Evolutionary conservation across 2,113 vertebrate genomes (phyloP), one percentile per base, ranked within the genome.

Genomic region (Columba janthina): DNA sequence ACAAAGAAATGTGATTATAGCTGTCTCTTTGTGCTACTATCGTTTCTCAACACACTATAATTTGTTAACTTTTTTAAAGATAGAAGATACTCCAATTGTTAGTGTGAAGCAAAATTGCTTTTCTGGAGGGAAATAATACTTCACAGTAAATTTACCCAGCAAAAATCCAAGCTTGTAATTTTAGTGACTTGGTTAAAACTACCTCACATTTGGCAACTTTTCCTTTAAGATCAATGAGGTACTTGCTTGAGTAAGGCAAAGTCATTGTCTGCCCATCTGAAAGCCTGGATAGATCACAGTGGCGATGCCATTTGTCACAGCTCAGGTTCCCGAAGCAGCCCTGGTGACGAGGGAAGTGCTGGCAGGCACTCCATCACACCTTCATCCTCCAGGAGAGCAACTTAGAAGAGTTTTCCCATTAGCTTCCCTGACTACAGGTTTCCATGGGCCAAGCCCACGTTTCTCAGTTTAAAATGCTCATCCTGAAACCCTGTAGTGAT

Each of bases 1-100:
- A 88, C 0, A 6, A 88, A 82, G 90, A 90, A 93, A 93, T 89
- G 92, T 92, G 92, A 96, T 95, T 92, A 95, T 71, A 92, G 83
- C 88, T 31, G 79, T 81, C 92, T 88, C 90, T 95, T 82, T 73
- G 88, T 92, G 83, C 83, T 81, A 24, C 67, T 90, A 94, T 87
- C 54, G 89, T 74, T 94, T 88, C 74, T 91, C 92, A 94, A 57
- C 81, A 81, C 51, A 8, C 91, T 90, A 15, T 87, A 89, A 96
- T 97, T 95, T 92, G 88, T 88, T 80, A 90, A 84, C 58, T 72
- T 72, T 94, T 91, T 74, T 14, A 9, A 66, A 75, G 78, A 84
- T 6, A 70, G 85, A 89, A 84, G 70, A 96, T 87, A 69, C n/a
- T 96, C 92, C 77, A 51, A 1, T 92, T 95, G 94, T 92, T 71